Evolutionary conservation across 2,113 vertebrate genomes (phyloP).

Genomic region (Sprattus sprattus): DNA sequence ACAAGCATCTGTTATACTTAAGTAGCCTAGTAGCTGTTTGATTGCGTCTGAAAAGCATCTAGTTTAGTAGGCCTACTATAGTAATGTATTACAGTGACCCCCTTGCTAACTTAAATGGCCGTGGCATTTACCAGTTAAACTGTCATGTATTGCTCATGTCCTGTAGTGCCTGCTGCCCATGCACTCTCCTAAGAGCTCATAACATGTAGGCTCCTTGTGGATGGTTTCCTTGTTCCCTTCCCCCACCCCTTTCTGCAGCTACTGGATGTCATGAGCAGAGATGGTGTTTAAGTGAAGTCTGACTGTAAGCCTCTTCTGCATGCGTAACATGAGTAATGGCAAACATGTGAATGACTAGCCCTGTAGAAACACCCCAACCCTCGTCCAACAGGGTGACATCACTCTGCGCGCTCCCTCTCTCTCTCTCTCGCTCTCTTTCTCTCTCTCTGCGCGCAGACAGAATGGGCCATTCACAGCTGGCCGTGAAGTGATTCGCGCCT

Average conservation of each 20-base stretch:
- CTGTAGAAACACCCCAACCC: neutral
- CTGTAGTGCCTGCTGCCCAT: neutral
- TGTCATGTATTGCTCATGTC: neutral
- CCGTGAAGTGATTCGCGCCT: neutral
- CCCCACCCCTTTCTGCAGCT: neutral
- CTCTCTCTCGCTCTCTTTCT: too few relatives aligned
- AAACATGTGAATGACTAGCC: neutral
- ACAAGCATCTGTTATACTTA: neutral
- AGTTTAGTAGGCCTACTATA: neutral
- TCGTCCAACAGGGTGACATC: neutral
- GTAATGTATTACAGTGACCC: neutral
- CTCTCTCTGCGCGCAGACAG: neutral
- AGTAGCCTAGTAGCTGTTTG: too few relatives aligned
- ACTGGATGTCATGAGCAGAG: neutral
- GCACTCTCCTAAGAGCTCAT: neutral
- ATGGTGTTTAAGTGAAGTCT: neutral
- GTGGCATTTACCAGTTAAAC: neutral
- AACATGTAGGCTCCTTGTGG: neutral
- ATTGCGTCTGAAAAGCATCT: neutral
- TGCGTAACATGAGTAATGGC: neutral
- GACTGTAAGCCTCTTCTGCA: neutral
- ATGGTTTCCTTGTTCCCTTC: neutral
- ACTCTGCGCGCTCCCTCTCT: too few relatives aligned
- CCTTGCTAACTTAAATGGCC: neutral
- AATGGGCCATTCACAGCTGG: slow-evolving; percentile 9